These are phyloP conservation scores for Gambelia wislizenii DNA, from an alignment of 2,797 vertebrate species.

Conservation along the genomic window DNA sequence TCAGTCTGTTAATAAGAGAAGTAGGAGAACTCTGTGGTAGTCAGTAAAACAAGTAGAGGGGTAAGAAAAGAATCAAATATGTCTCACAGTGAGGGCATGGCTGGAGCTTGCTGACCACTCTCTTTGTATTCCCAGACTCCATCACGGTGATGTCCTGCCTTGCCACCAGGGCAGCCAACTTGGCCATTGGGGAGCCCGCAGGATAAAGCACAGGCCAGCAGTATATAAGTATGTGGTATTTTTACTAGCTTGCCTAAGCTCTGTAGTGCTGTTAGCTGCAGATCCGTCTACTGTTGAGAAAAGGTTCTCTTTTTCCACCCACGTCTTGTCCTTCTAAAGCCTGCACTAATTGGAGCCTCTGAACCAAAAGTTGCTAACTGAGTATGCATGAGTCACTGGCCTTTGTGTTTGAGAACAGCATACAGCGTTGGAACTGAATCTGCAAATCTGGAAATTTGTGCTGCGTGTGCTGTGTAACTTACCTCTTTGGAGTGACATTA, in stretches of 20 bases:
- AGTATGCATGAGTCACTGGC: conserved; percentile 51
- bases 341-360: conserved; percentile 44
- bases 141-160: conserved; percentile 70
- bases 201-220: conserved; percentile 72
- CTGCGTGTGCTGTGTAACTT: background rate
- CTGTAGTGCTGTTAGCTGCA: conserved; percentile 58
- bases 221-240: conserved; percentile 77
- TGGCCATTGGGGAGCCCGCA: conserved; percentile 64
- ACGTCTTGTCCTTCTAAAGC: conserved; percentile 28
- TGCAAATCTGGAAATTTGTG: background rate
- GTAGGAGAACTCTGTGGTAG: rapidly evolving
- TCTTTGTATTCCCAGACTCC: conserved; percentile 74
- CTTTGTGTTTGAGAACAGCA: conserved; percentile 28
- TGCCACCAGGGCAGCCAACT: conserved; percentile 71
- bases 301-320: conserved; percentile 48
- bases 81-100: background rate
- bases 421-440: background rate
- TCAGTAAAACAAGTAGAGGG: rapidly evolving
- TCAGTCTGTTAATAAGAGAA: rapidly evolving
- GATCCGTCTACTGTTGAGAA: conserved; percentile 27
- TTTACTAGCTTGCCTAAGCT: conserved; percentile 67
- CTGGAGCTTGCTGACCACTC: conserved; percentile 60
- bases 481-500: background rate
- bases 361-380: conserved; percentile 24
- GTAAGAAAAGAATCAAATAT: background rate